These are phyloP conservation scores for Osmoderma eremita DNA, from an alignment of 2,888 invertebrate species.

Conservation along the genomic window DNA sequence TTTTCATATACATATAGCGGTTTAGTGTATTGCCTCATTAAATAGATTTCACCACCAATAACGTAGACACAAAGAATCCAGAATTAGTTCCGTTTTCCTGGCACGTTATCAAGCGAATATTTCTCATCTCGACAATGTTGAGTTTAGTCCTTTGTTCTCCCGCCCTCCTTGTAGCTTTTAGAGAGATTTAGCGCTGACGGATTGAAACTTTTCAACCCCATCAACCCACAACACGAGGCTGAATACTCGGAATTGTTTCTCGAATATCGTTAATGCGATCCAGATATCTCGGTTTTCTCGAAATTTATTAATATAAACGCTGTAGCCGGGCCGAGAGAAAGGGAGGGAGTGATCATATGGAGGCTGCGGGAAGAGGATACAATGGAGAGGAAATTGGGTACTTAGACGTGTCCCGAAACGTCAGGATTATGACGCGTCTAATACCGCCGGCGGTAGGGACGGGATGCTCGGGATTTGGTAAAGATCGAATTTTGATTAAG, in stretches of 20 bases:
- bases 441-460: too few species aligned
- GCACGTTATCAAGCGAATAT: background rate
- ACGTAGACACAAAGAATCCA: background rate
- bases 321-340: background rate
- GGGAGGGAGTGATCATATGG: too few species aligned
- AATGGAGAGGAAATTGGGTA: slow-evolving; percentile 6
- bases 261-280: slow-evolving; percentile 1
- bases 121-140: too few species aligned
- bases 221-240: background rate
- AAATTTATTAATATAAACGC: slow-evolving; percentile 6
- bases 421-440: slow-evolving; percentile 1
- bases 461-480: background rate
- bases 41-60: background rate
- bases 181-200: background rate
- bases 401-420: slow-evolving; percentile 1
- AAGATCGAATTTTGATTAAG: slow-evolving; percentile 19
- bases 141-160: too few species aligned
- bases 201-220: background rate
- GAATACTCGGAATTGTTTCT: background rate
- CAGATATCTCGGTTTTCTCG: background rate
- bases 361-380: background rate
- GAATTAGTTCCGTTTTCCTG: background rate
- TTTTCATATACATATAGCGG: too few species aligned
- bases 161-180: too few species aligned
- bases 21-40: background rate